Evolutionary conservation across 2,797 vertebrate genomes (phyloP), one percentile per base, ranked within the genome.

Genomic region (Coilia nasus): DNA sequence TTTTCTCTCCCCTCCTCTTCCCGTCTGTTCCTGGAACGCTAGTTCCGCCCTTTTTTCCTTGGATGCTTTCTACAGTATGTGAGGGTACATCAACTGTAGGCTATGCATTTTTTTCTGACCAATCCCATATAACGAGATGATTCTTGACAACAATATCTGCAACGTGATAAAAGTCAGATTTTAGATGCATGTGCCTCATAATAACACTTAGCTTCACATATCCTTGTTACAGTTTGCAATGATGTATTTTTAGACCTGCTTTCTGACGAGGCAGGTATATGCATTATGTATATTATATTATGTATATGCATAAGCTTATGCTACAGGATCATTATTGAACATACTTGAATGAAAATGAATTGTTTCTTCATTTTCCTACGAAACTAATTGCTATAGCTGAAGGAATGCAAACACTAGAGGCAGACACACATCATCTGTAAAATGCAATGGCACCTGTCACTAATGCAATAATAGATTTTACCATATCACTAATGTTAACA

Each of bases 11-110:
- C 31, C 64, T 89, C 88, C 10, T 83, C 57, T 89, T 86, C 82
- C 89, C 87, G 14, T 83, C 35, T 86, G 88, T 89, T 90, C 87
- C 87, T 88, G 87, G 85, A 91, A 86, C 86, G 86, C 88, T 88
- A 91, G 93, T 93, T 93, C 94, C 93, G 90, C 92, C 90, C 88
- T 17, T 78, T 75, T 54, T 78, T 78, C 35, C 71, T 78, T 78
- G 71, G 71, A 78, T 78, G 71, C 71, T 41, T 78, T 82, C 23
- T 54, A 56, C 47, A 82, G 57, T 15, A 6, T 82, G 71, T 15
- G 71, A 10, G 50, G 50, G 14, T 54, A 54, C 71, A 78, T 78
- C 47, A 28, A 82, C 57, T 78, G 71, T 35, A 35, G 50, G 7
- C 2, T 10, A n/a, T 78, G 71, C 35, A 84, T 84, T 64, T 10